Conservation (phyloP, 2,888 invertebrate species). For the Gortyna flavago region DNA sequence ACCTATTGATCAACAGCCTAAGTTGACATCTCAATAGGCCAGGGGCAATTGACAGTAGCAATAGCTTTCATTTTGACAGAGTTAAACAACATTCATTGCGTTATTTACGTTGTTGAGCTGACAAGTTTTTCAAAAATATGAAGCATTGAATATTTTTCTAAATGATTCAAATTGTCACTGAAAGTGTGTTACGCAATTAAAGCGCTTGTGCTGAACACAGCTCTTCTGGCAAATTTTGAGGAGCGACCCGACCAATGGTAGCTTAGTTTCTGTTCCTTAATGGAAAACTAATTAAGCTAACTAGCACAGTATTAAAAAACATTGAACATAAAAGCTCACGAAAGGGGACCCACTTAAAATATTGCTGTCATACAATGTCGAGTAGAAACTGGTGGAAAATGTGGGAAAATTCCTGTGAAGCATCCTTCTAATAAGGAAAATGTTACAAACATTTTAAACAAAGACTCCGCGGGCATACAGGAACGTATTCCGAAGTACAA, state of each 20-base stretch:
- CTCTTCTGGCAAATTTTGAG: background rate
- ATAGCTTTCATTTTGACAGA: background rate
- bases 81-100: background rate
- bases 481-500: constrained; percentile 33
- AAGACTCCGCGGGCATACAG: constrained; percentile 34
- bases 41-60: background rate
- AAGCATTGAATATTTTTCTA: background rate
- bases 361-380: constrained; percentile 40
- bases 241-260: background rate
- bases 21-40: background rate
- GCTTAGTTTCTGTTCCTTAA: background rate
- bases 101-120: background rate
- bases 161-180: background rate
- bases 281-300: background rate
- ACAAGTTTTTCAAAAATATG: background rate
- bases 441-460: constrained; percentile 54
- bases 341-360: constrained; percentile 39
- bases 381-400: constrained; percentile 26
- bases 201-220: background rate
- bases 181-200: background rate
- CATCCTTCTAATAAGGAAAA: constrained; percentile 50
- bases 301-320: constrained; percentile 1
- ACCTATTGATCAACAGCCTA: background rate
- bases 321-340: background rate
- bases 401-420: constrained; percentile 30